Evolutionary conservation across 2,797 vertebrate genomes (phyloP), one percentile per base, ranked within the genome.

Genomic region (Allobates femoralis): DNA sequence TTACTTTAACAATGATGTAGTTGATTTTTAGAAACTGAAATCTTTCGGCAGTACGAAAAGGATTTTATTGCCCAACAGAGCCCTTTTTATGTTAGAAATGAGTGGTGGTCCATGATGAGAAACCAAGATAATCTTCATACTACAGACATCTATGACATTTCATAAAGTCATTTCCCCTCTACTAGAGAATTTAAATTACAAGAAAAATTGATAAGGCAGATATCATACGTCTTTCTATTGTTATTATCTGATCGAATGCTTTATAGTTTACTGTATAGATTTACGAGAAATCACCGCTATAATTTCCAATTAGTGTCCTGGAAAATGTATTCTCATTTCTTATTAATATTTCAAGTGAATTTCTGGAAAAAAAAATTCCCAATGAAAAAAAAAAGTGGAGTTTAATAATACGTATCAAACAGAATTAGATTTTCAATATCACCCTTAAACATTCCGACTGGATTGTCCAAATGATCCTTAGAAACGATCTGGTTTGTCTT

Each of bases 401-500:
- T 7, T 67, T 51, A 64, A 62, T 62, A 83, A 85, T 56, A 15
- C 5, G 67, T 74, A 67, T 77, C 21, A 81, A 86, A 64, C 60
- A 16, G 16, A 67, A 86, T 58, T 30, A 21, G 76, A 69, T n/a
- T 73, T 56, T 64, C 32, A 62, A 32, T 23, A 32, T 56, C 74
- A 50, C 15, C 34, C 53, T 77, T 64, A 75, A 80, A 46, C n/a
- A 18, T 76, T 76, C 50, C 81, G 62, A 85, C 78, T 81, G 55
- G 30, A 76, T 81, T 85, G 83, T 88, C 83, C 83, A 85, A 81
- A 88, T 88, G 82, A 83, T 81, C 82, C 73, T 85, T 41, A 85
- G 81, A 60, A 77, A 60, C 60, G 50, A 58, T 81, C 78, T 81
- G 76, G 50, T 80, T 66, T 34, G 15, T 60, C n/a, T 77, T 28